phyloP scores from a whole-genome alignment of 2,888 invertebrate genomes.

The Drosophila mimetica region DNA sequence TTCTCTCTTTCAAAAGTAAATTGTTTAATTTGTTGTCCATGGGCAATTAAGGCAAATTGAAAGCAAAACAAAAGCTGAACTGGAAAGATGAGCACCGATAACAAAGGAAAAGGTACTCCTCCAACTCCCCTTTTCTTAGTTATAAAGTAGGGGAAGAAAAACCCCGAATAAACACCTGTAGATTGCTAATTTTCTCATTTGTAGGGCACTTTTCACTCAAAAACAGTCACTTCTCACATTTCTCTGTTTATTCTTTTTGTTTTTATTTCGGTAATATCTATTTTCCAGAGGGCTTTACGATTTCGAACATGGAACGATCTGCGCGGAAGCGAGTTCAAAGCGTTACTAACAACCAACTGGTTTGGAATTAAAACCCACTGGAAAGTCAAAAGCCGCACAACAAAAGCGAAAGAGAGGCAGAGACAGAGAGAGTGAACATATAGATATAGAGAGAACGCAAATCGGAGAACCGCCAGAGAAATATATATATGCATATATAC shows the following conservation, averaged over 20 bases:
- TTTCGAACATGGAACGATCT: constrained; percentile 52
- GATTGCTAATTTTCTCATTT: constrained; percentile 28
- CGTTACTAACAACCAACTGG: constrained; percentile 76
- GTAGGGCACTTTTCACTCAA: constrained; percentile 28
- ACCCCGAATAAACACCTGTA: constrained; percentile 53
- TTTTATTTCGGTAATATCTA: not conserved
- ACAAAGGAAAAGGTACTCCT: constrained; percentile 21
- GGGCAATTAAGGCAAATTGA: constrained; percentile 61
- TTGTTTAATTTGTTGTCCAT: constrained; percentile 62
- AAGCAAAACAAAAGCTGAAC: constrained; percentile 51
- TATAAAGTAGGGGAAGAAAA: constrained; percentile 11
- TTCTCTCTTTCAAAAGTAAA: constrained; percentile 21
- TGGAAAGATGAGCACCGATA: constrained; percentile 20
- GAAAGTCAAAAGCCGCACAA: constrained; percentile 46
- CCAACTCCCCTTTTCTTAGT: not conserved
- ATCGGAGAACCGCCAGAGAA: constrained; percentile 6
- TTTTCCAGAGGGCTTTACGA: not conserved
- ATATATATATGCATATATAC: constrained; percentile 4
- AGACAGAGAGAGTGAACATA: constrained; percentile 17
- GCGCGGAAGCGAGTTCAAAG: constrained; percentile 62
- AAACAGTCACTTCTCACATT: constrained; percentile 63
- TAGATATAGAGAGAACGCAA: constrained; percentile 17
- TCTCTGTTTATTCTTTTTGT: not conserved
- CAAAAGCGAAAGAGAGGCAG: constrained; percentile 17
- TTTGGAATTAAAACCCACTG: constrained; percentile 49